Percentiles rank a stretch among this genome's conserved stretches.
Evolutionary conservation across 2,888 invertebrate species (phyloP).

Genomic region (Strigamia maritima): DNA sequence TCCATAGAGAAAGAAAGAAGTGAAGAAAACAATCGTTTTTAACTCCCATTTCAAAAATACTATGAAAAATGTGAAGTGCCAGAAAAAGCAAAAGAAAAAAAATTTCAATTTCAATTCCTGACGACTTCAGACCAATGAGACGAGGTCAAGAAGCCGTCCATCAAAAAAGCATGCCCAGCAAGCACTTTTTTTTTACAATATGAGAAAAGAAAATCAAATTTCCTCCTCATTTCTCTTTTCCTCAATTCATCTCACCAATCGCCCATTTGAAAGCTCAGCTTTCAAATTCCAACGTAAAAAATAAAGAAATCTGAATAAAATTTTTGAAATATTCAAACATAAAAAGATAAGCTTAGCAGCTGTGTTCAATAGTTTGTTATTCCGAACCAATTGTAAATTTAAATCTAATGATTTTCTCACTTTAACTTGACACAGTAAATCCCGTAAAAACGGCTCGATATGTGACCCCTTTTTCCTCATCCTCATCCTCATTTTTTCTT

Average conservation of each 20-base stretch:
- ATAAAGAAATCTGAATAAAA: neutral
- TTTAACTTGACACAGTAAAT: neutral
- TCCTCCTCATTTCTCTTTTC: conserved; percentile 25
- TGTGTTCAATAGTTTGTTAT: neutral
- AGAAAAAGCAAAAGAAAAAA: neutral
- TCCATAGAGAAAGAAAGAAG: neutral
- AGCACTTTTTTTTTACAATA: neutral
- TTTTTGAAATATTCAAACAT: neutral
- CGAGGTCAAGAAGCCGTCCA: conserved; percentile 28
- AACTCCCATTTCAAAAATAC: neutral
- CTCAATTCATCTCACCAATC: conserved; percentile 11
- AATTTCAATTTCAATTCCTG: conserved; percentile 24
- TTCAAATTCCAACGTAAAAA: neutral
- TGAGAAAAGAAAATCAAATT: conserved; percentile 26
- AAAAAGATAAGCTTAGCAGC: neutral
- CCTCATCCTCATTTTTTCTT: neutral
- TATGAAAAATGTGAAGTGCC: conserved; percentile 1
- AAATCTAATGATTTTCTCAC: neutral
- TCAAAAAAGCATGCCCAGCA: conserved; percentile 22
- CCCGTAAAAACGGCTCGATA: neutral
- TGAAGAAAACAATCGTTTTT: neutral
- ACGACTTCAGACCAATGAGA: conserved; percentile 1
- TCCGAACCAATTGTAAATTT: neutral
- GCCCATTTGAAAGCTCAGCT: neutral
- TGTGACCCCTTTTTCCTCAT: neutral